A percentile compares a stretch with the other conserved stretches of the same genome.
Conservation (phyloP, 2,113 vertebrate species). For the Amphiprion percula region DNA sequence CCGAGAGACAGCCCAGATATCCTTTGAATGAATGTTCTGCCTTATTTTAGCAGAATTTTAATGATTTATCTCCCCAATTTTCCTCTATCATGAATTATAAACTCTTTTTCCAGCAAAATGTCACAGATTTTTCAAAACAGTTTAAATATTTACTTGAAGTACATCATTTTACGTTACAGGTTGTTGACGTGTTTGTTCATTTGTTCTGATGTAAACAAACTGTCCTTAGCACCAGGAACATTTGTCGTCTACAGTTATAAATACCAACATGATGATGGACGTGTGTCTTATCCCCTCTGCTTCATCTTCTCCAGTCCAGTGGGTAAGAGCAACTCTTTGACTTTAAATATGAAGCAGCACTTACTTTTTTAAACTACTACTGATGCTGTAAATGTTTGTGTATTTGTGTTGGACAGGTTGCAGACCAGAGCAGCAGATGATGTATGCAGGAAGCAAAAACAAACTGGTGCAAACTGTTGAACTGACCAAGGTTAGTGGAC, state of each 20-base stretch:
- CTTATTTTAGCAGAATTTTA: background rate
- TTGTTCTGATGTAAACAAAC: background rate
- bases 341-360: background rate
- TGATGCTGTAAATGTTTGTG: background rate
- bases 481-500: conserved; percentile 90
- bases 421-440: conserved; percentile 97
- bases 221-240: conserved; percentile 91
- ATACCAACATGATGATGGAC: conserved; percentile 95
- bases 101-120: no score
- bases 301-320: conserved; percentile 99
- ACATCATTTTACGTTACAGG: no score
- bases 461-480: conserved; percentile 93
- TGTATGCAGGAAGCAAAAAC: conserved; percentile 99
- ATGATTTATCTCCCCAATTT: background rate
- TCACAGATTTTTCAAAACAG: no score
- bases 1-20: conserved; percentile 88
- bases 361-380: accelerated
- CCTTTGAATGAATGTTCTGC: conserved; percentile 65
- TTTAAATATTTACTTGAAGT: no score
- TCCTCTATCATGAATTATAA: no score
- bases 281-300: conserved; percentile 96
- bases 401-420: conserved; percentile 84
- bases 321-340: conserved; percentile 82
- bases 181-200: background rate
- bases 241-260: conserved; percentile 99